Evolutionary conservation across 2,888 invertebrate genomes (phyloP).

Genomic region (Ennomos quercinarius): DNA sequence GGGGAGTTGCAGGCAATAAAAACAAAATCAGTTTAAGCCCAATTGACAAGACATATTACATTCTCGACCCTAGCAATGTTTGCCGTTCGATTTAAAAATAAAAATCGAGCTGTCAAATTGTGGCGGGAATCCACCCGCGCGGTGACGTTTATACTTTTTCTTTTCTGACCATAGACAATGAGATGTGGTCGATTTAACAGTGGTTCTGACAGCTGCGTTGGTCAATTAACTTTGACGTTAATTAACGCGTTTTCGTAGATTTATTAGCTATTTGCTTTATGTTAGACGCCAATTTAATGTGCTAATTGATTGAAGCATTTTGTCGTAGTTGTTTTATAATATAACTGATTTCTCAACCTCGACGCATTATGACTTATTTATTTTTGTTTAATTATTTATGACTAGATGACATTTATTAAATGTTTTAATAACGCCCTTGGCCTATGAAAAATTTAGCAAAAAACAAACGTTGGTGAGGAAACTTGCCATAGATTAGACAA

Average conservation of each 20-base stretch:
- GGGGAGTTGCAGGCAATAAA: constrained; percentile 76
- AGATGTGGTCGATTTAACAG: constrained; percentile 48
- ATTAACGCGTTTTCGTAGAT: constrained; percentile 54
- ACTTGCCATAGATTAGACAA: constrained; percentile 14
- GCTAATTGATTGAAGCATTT: constrained; percentile 39
- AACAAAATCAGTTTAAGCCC: constrained; percentile 41
- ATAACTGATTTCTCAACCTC: constrained; percentile 21
- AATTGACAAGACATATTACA: constrained; percentile 77
- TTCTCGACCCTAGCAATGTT: constrained; percentile 49
- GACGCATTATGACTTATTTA: constrained; percentile 30
- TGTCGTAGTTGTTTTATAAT: constrained; percentile 29
- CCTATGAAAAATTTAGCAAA: constrained; percentile 5
- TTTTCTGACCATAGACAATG: constrained; percentile 48
- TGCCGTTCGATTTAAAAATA: constrained; percentile 30
- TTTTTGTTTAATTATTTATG: constrained; percentile 20
- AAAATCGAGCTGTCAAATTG: constrained; percentile 65
- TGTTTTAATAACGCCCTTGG: constrained; percentile 19
- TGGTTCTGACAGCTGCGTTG: constrained; percentile 56
- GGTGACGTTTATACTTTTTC: constrained; percentile 46
- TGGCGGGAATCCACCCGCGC: constrained; percentile 71
- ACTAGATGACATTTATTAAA: background rate
- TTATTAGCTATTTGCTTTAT: constrained; percentile 48
- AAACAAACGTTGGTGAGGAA: background rate
- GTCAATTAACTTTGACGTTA: constrained; percentile 52
- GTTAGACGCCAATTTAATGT: constrained; percentile 39